These are phyloP conservation scores for Pseudomyrmex cubaensis DNA, from an alignment of 1,140 invertebrate genomes.

Conservation along the genomic window DNA sequence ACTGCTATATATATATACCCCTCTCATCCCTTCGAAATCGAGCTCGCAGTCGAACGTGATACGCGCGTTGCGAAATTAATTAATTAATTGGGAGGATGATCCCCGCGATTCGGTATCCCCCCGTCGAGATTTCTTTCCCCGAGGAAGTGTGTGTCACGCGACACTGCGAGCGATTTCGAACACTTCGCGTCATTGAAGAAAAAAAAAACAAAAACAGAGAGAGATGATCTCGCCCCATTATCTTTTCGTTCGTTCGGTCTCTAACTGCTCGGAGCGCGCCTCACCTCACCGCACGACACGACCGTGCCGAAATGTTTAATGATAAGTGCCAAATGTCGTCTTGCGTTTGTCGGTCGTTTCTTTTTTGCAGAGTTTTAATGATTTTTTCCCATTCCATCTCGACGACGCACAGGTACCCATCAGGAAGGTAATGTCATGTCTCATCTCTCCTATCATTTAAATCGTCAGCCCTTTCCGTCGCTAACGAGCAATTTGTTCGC, in stretches of 20 bases:
- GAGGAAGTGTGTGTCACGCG: background rate
- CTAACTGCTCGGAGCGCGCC: slow-evolving; percentile 10
- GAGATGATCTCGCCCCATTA: slow-evolving; percentile 9
- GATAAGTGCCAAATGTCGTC: slow-evolving; percentile 42
- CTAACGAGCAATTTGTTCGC: background rate
- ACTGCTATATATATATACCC: too few relatives aligned
- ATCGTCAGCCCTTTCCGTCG: slow-evolving; percentile 56
- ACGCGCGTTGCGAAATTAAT: too few relatives aligned
- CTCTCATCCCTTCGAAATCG: background rate
- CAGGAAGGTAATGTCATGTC: slow-evolving; percentile 79
- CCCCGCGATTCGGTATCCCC: too few relatives aligned
- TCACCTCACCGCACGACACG: slow-evolving; percentile 20
- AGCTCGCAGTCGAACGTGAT: slow-evolving; percentile 3
- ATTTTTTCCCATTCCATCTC: slow-evolving; percentile 77
- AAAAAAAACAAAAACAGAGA: background rate
- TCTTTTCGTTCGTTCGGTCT: background rate
- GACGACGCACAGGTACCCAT: slow-evolving; percentile 77
- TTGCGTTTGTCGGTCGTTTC: slow-evolving; percentile 70
- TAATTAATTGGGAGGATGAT: too few relatives aligned
- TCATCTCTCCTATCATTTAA: slow-evolving; percentile 70
- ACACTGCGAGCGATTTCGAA: slow-evolving; percentile 28
- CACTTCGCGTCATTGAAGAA: slow-evolving; percentile 8
- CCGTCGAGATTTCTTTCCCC: background rate
- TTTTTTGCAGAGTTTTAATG: slow-evolving; percentile 77
- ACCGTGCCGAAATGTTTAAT: slow-evolving; percentile 19